Base-by-base conservation (phyloP, 53 echinoderm and acorn worm species). In the Hippasteria phrygiana region DNA sequence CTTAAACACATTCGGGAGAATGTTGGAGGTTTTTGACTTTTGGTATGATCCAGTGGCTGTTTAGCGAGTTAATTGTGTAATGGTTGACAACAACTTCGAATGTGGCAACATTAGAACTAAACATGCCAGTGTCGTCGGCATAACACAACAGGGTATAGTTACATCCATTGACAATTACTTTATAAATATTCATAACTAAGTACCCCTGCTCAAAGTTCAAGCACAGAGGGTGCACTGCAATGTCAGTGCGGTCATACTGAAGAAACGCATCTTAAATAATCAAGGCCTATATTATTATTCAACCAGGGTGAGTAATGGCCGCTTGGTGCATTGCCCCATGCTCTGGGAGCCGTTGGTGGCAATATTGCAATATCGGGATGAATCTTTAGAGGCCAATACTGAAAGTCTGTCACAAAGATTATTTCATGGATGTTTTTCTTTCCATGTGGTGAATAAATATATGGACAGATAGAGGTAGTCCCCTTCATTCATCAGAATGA, bases 321-420 rank as follows among this genome's bases (percentile, higher is more conserved):
- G 41, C 64, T 28, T 65, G 63, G 32, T 76, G 51, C 20, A 32
- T 43, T 31, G 53, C 31, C 76, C 7, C 50, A 31, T 34, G n/a
- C n/a, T 26, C 41, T 6, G 39, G 2, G 53, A 13, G 76, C 40
- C 42, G 22, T 42, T 72, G 81, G 46, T 74, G 41, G 38, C 27
- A 39, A n/a, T 40, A 38, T 17, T 0, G 4, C 28, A 81, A 64
- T 38, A 39, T 78, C 76, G 37, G 81, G 46, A 63, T 81, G 81
- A 81, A 26, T 81, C 47, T 43, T 81, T 22, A 28, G 1, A 38
- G 41, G 81, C 26, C 39, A 39, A 42, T 62, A 27, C 14, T n/a
- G 42, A 35, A 22, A 56, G 43, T 81, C 81, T 29, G 43, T 81
- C 81, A 81, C 64, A 66, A 65, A 43, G 40, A 81, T 65, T 81